Percentiles rank a stretch among this genome's conserved stretches.
Evolutionary conservation across 2,888 invertebrate species (phyloP).

Genomic region (Philonicus albiceps): DNA sequence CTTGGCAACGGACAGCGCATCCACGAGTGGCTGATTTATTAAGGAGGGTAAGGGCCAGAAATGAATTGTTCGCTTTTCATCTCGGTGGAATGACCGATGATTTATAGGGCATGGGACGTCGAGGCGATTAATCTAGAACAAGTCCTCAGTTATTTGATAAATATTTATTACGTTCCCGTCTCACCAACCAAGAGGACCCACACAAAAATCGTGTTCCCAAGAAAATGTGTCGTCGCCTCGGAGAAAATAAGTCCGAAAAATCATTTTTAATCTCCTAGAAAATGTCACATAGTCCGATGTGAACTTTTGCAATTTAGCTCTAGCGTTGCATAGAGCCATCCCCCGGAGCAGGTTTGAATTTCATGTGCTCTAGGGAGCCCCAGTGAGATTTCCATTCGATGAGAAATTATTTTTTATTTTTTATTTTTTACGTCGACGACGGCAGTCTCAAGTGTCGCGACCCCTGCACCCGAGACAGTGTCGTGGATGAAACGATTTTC

Average conservation of each 20-base stretch:
- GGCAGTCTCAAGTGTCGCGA: neutral
- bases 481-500: neutral
- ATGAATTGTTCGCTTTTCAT: conserved; percentile 19
- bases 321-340: neutral
- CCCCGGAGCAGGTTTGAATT: neutral
- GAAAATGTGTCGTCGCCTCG: neutral
- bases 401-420: neutral
- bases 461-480: neutral
- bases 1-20: neutral
- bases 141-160: neutral
- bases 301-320: neutral
- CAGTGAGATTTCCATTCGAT: neutral
- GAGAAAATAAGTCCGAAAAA: neutral
- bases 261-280: neutral
- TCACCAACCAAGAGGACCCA: neutral
- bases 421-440: neutral
- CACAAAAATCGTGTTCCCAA: neutral
- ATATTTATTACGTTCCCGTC: neutral
- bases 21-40: conserved; percentile 6
- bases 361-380: neutral
- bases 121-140: neutral
- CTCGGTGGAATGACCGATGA: neutral
- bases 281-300: neutral
- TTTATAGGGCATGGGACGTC: neutral
- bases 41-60: neutral